Evolutionary conservation across 2,888 invertebrate genomes (phyloP).

Genomic region (Iphiclides podalirius): DNA sequence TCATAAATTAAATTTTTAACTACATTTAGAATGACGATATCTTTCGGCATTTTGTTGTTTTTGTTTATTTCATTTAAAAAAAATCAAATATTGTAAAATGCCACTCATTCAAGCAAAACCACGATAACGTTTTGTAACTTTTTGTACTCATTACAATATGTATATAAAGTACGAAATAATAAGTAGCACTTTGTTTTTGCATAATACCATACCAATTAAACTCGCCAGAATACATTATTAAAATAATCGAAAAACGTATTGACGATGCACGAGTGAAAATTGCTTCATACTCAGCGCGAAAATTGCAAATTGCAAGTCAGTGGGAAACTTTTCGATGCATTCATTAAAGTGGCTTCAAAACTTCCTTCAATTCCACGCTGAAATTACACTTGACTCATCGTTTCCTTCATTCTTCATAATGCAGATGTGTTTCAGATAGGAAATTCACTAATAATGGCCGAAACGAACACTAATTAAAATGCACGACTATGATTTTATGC

Average conservation of each 20-base stretch:
- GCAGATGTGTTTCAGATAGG: constrained; percentile 27
- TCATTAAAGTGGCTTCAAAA: constrained; percentile 57
- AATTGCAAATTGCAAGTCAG: constrained; percentile 58
- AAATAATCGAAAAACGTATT: constrained; percentile 24
- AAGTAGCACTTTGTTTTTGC: too few relatives aligned
- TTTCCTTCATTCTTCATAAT: constrained; percentile 36
- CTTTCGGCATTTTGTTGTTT: too few relatives aligned
- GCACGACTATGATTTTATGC: not conserved
- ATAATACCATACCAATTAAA: constrained; percentile 17
- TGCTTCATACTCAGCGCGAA: constrained; percentile 36
- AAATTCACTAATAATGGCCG: constrained; percentile 22
- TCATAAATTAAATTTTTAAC: too few relatives aligned
- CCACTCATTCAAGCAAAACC: too few relatives aligned
- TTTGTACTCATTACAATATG: too few relatives aligned
- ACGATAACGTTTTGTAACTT: too few relatives aligned
- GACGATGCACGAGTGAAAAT: constrained; percentile 33
- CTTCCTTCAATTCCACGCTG: constrained; percentile 54
- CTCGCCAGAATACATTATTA: constrained; percentile 21
- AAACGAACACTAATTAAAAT: constrained; percentile 15
- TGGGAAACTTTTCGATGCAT: constrained; percentile 61
- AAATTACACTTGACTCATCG: constrained; percentile 48
- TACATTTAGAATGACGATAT: too few relatives aligned
- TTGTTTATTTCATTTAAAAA: too few relatives aligned
- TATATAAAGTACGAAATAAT: too few relatives aligned
- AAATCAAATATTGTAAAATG: too few relatives aligned